Evolutionary conservation across 2,113 vertebrate genomes (phyloP).

Genomic region (Isichthys henryi): DNA sequence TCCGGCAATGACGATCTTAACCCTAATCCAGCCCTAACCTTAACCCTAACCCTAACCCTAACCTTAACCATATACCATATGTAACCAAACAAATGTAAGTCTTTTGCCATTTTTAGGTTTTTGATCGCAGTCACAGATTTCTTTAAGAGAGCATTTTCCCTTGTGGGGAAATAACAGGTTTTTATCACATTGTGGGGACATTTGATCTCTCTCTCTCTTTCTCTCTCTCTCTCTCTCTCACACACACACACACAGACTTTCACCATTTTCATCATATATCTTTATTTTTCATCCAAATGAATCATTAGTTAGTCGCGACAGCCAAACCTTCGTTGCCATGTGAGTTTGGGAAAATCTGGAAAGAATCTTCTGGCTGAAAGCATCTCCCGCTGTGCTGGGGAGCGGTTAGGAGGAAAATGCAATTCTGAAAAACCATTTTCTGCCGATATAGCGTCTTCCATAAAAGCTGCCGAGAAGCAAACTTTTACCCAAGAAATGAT

Average conservation of each 20-base stretch:
- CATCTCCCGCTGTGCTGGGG: neutral
- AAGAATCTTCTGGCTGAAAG: neutral
- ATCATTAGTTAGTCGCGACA: neutral
- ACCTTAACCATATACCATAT: too few relatives aligned
- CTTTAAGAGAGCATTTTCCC: too few relatives aligned
- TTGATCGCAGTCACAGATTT: too few relatives aligned
- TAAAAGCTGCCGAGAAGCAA: constrained; percentile 34
- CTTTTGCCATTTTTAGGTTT: too few relatives aligned
- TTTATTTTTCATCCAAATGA: neutral
- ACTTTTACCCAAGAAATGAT: constrained; percentile 35
- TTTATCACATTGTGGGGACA: neutral
- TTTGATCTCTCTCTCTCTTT: neutral
- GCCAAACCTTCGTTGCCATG: neutral
- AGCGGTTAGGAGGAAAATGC: constrained; percentile 3
- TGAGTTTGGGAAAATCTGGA: neutral
- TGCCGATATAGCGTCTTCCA: constrained; percentile 14
- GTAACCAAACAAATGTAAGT: too few relatives aligned
- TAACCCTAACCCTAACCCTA: too few relatives aligned
- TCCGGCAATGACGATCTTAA: too few relatives aligned
- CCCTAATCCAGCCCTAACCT: too few relatives aligned
- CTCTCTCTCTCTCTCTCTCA: neutral
- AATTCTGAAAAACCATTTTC: constrained; percentile 7
- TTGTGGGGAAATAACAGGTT: neutral
- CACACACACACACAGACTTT: constrained; percentile 8
- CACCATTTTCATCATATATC: neutral